Percentiles rank a stretch among this genome's conserved stretches.
Evolutionary conservation across 2,888 invertebrate species (phyloP).

Genomic region (Oscheius sp.): DNA sequence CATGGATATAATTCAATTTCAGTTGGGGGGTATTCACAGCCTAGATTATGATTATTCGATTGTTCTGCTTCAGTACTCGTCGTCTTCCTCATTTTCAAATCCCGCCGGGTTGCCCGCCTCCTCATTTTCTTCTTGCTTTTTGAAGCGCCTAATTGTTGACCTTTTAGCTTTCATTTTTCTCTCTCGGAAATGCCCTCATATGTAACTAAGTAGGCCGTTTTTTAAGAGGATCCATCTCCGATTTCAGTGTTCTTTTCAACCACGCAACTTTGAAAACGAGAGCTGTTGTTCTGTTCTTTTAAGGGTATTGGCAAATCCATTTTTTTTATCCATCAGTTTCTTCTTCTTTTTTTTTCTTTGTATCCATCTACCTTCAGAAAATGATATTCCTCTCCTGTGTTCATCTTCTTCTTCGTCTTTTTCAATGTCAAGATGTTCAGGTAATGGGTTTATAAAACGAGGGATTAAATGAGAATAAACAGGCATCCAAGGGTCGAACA

Average conservation of each 20-base stretch:
- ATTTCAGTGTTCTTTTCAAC: neutral
- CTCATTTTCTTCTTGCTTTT: too few species aligned
- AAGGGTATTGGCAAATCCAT: neutral
- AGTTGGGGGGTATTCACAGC: too few species aligned
- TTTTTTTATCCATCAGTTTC: neutral
- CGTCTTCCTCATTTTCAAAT: too few species aligned
- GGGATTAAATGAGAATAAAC: neutral
- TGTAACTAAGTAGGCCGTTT: too few species aligned
- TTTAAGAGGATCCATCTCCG: too few species aligned
- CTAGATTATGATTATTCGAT: too few species aligned
- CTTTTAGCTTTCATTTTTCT: too few species aligned
- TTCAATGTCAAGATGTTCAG: neutral
- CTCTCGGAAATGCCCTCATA: too few species aligned
- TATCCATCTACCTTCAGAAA: neutral
- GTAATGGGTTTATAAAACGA: neutral
- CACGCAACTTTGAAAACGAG: neutral
- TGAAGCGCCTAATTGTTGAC: too few species aligned
- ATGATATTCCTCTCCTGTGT: conserved; percentile 10
- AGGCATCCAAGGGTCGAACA: neutral
- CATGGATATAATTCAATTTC: too few species aligned
- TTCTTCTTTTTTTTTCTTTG: neutral
- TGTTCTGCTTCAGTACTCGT: too few species aligned
- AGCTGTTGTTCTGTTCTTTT: neutral
- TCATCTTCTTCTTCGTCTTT: neutral
- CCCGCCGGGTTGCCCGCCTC: too few species aligned